Evolutionary conservation across 2,888 invertebrate species (phyloP).

Genomic region (Orgyia antiqua): DNA sequence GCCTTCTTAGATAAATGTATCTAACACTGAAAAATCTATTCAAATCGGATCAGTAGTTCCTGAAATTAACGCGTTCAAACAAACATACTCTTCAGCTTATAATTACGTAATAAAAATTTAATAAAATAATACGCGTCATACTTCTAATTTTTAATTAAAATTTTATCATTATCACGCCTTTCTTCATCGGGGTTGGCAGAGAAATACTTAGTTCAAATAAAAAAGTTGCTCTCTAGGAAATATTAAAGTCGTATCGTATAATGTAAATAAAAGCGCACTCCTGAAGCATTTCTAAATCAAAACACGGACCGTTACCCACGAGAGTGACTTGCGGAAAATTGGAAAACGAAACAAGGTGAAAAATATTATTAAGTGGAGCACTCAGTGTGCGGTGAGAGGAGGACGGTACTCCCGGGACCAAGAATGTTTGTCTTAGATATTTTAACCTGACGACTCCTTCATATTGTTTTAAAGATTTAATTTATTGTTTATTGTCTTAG

Average conservation of each 20-base stretch:
- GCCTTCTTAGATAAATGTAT: no score
- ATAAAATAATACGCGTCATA: no score
- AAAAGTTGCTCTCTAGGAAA: no score
- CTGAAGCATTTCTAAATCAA: constrained; percentile 67
- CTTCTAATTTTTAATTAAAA: no score
- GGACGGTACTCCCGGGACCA: constrained; percentile 21
- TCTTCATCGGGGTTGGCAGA: no score
- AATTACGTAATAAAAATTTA: no score
- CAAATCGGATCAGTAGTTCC: no score
- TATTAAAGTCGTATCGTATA: constrained; percentile 15
- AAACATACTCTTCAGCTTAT: no score
- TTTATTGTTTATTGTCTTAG: constrained; percentile 12
- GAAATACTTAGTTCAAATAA: no score
- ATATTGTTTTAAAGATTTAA: constrained; percentile 10
- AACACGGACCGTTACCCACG: constrained; percentile 72
- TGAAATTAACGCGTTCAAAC: no score
- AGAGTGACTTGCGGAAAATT: constrained; percentile 78
- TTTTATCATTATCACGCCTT: no score
- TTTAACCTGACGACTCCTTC: constrained; percentile 16
- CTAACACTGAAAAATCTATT: no score
- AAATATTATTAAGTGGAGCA: constrained; percentile 74
- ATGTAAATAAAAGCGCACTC: constrained; percentile 25
- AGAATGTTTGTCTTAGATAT: constrained; percentile 17
- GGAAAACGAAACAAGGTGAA: constrained; percentile 78
- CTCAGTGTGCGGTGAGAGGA: constrained; percentile 30